Percentiles rank a stretch among this genome's conserved stretches.
Evolutionary conservation across 2,797 vertebrate genomes (phyloP).

Genomic region (Urocyon cinereoargenteus): DNA sequence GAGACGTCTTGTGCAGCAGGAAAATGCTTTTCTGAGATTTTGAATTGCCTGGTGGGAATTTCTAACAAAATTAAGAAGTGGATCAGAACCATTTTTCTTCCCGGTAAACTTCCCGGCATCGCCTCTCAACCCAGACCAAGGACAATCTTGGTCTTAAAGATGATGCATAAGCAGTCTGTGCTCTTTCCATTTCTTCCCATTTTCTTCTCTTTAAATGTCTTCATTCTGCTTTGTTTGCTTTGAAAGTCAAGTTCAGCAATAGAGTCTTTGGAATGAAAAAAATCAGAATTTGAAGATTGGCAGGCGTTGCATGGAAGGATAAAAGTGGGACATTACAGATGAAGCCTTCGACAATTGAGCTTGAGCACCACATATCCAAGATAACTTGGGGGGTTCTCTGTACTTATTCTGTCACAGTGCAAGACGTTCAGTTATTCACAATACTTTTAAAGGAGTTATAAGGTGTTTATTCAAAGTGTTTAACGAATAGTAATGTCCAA

Average conservation of each 20-base stretch:
- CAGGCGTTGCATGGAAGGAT: neutral
- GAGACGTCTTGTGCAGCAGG: too few relatives aligned
- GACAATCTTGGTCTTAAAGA: neutral
- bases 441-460: neutral
- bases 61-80: slow-evolving; percentile 1
- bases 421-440: neutral
- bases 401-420: neutral
- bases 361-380: neutral
- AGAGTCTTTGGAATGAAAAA: neutral
- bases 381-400: neutral
- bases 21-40: neutral
- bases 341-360: neutral
- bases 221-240: slow-evolving; percentile 4
- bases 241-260: neutral
- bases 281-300: neutral
- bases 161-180: neutral
- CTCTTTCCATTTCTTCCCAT: neutral
- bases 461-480: neutral
- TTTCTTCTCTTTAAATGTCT: neutral
- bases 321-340: neutral
- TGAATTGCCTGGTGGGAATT: neutral
- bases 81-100: neutral
- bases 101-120: neutral
- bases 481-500: neutral
- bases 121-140: neutral